A percentile compares a stretch with the other conserved stretches of the same genome.
Conservation (phyloP, 2,888 invertebrate species). For the Seira sanloemensis region DNA sequence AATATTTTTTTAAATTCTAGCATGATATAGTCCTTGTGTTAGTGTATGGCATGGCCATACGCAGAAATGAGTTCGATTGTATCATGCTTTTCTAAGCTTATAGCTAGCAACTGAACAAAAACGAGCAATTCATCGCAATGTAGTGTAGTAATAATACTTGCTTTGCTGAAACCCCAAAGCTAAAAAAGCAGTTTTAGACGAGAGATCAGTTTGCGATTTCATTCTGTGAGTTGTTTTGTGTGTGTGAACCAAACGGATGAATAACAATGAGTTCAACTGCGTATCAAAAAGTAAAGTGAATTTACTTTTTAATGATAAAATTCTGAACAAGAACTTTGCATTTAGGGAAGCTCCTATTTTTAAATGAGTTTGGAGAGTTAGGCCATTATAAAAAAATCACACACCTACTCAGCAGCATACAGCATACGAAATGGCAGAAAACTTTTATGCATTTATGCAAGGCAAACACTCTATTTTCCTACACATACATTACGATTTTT, state of each 20-base stretch:
- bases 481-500: neutral
- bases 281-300: constrained; percentile 10
- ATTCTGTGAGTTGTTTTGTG: constrained; percentile 7
- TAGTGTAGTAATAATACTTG: neutral
- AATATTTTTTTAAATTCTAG: too few relatives aligned
- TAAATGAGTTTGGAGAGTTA: neutral
- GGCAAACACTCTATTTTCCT: neutral
- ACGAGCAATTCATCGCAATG: neutral
- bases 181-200: neutral
- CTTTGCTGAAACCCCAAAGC: too few relatives aligned
- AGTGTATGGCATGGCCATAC: too few relatives aligned
- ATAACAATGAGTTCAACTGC: neutral
- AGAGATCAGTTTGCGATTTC: constrained; percentile 14
- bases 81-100: neutral
- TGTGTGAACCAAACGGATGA: constrained; percentile 16
- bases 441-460: neutral
- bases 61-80: neutral
- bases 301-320: constrained; percentile 12
- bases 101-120: neutral
- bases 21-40: too few relatives aligned
- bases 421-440: neutral
- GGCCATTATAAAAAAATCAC: neutral
- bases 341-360: neutral
- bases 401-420: neutral
- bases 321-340: constrained; percentile 16